Conservation (phyloP, 2,888 invertebrate genomes). For the Netelia melanura region DNA sequence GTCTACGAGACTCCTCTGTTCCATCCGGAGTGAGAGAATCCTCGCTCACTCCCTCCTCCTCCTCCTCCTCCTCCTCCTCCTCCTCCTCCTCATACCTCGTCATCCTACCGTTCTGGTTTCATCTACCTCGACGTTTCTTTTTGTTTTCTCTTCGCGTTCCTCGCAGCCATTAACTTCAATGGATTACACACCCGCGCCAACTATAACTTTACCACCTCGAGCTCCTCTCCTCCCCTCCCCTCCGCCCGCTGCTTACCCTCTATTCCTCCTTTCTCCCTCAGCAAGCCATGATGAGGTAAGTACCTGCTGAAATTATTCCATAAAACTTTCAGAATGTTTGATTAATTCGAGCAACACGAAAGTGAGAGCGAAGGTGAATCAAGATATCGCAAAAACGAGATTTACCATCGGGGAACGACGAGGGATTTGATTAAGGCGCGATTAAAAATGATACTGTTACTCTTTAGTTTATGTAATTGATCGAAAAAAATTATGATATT, state of each 20-base stretch:
- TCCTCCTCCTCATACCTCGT: constrained; percentile 61
- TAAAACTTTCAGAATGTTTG: constrained; percentile 28
- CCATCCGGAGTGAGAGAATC: constrained; percentile 29
- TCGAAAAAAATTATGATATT: no score
- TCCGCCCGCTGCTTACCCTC: neutral
- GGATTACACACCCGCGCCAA: constrained; percentile 53
- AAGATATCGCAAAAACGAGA: neutral
- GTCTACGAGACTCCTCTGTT: constrained; percentile 27
- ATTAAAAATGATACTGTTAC: neutral
- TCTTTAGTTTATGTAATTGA: no score
- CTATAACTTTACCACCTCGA: constrained; percentile 13
- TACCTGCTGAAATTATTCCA: constrained; percentile 36
- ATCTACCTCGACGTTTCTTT: constrained; percentile 48
- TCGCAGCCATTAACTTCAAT: constrained; percentile 60
- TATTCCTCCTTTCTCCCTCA: neutral
- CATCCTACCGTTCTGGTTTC: constrained; percentile 34
- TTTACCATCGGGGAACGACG: neutral
- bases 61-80: constrained; percentile 45
- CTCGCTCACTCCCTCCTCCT: constrained; percentile 49
- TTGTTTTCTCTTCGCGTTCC: constrained; percentile 60
- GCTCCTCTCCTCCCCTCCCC: neutral
- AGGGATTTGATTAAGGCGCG: neutral
- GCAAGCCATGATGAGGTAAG: constrained; percentile 53
- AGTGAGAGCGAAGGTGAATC: neutral
- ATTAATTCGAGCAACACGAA: constrained; percentile 23